These are phyloP conservation scores for Zosterops borbonicus DNA, from an alignment of 2,113 vertebrate genomes.

Conservation along the genomic window DNA sequence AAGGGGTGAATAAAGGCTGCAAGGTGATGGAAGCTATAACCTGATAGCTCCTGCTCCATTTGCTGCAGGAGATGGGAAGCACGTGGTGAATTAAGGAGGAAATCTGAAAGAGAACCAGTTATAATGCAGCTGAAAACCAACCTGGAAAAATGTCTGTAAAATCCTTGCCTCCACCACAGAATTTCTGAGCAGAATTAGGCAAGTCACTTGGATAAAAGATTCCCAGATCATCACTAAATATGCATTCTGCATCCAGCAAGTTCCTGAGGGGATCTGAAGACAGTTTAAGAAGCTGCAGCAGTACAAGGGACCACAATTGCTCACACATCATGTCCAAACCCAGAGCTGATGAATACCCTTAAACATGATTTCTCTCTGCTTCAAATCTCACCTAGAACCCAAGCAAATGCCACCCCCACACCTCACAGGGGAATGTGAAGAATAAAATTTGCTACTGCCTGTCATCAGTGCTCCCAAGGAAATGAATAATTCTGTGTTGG, in stretches of 20 bases:
- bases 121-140: neutral
- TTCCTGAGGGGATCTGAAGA: neutral
- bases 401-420: slow-evolving; percentile 1
- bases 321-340: fast-evolving
- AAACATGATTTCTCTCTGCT: neutral
- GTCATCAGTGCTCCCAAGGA: neutral
- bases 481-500: slow-evolving; percentile 25
- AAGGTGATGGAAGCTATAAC: neutral
- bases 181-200: neutral
- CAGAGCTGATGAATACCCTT: neutral
- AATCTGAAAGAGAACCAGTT: neutral
- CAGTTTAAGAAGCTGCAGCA: neutral
- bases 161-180: neutral
- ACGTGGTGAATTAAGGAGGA: neutral
- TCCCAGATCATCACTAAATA: neutral
- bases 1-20: neutral
- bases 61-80: neutral
- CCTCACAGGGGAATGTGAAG: neutral
- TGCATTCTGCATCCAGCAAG: neutral
- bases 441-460: neutral
- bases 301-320: fast-evolving
- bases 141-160: neutral
- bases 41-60: neutral
- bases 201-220: neutral
- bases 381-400: neutral